Evolutionary conservation across 2,888 invertebrate species (phyloP), one percentile per base, ranked within the genome.

Genomic region (Lepidocyrtinus sp.): DNA sequence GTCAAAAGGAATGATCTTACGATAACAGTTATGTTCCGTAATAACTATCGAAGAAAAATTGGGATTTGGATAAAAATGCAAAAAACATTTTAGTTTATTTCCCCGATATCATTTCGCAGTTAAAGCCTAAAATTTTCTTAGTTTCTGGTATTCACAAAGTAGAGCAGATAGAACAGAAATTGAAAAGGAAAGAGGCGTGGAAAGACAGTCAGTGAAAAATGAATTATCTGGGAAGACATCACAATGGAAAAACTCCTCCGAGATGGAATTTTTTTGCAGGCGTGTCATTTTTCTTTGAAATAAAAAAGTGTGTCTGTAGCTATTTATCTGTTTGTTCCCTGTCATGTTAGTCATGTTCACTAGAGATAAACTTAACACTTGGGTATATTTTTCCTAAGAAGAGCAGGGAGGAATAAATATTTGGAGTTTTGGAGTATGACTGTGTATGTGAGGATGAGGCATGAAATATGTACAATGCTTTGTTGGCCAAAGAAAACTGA

Each of bases 241-340:
- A 55, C 55, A 55, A 55, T 55, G 12, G 36, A 36, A n/a, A n/a
- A 55, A n/a, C 17, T 55, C 17, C 17, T 55, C 55, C 5, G 55
- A 55, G 9, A 15, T 9, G 55, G 17, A 3, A 55, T 55, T 55
- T 36, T 36, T 36, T 36, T 36, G 36, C 36, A 7, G 36, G 12
- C 12, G 36, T 36, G 36, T 36, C 36, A 36, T 36, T 5, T 36
- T 36, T 36, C 36, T 36, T 36, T 36, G 36, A 36, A 36, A 36
- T 36, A 36, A 55, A 55, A 55, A 55, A 55, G 55, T 55, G 55
- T 55, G 55, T 55, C 55, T 55, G 55, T 9, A 15, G 55, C 55
- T 55, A 55, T 55, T 55, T 55, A 55, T 55, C 55, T 55, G 55
- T 55, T 55, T 55, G 55, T 55, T 55, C n/a, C 55, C 5, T 55